Base-by-base conservation (phyloP, 2,888 invertebrate genomes). In the Strigamia maritima region DNA sequence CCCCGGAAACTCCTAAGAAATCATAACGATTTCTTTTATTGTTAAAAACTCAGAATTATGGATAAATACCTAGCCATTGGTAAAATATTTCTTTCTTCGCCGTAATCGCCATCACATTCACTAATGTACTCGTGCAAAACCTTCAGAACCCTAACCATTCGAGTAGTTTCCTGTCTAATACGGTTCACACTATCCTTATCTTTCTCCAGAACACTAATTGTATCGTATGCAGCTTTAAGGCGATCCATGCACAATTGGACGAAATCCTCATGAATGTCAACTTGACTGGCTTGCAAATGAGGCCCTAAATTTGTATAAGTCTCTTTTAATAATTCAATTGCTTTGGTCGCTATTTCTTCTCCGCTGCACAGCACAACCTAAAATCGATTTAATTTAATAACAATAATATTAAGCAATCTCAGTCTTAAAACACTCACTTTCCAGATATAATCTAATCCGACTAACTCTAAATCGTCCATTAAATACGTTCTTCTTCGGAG, bases 361-460 rank as follows among this genome's bases (percentile, higher is more conserved):
- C 92, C 91, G 82, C 95, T 94, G 82, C 93, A 92, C 26, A 95
- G 93, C 82, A 97, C 94, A 40, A 94, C 92, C 92, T 92, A 26
- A n/a, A n/a, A n/a, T n/a, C n/a, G n/a, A n/a, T 44, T 14, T 44
- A 14, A 14, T 44, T 44, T 44, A 44, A 44, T 14, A 22, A 19
- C 31, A 65, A 75, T 80, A 44, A 12, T 49, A 65, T 75, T 35
- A 76, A 65, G 44, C 54, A 60, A 49, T 12, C 70, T 19, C 12
- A 79, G 79, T 74, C 38, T n/a, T 8, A 80, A 49, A 77, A n/a
- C n/a, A 87, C 90, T 87, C 84, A 93, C 94, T 86, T 93, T 90
- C 98, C 98, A 98, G 83, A 98, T 89, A 89, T 98, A 98, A 87
- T 98, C 97, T 85, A 95, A 91, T 82, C 98, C 98, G 85, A 97